Evolutionary conservation across 2,113 vertebrate genomes (phyloP), one percentile per base, ranked within the genome.

Genomic region (Pluvialis apricaria): DNA sequence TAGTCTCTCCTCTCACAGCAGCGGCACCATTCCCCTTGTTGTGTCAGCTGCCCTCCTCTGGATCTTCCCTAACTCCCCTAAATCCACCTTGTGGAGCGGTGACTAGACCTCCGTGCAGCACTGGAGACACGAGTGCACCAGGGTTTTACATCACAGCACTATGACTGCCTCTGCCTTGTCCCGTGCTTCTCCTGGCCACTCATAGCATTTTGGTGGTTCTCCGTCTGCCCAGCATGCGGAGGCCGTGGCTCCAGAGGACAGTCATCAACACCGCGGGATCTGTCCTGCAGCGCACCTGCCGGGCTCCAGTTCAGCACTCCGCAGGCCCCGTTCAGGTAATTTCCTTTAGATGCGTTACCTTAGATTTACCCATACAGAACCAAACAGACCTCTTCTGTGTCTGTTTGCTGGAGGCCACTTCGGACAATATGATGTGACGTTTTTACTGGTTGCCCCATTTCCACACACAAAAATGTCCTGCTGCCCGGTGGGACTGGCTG

Each of bases 81-180:
- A 42, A 21, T 6, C 42, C n/a, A 5, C 13, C 31, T 11, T 15
- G 28, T 5, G 54, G 13, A 11, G 55, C 2, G 1, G 34, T 32
- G 45, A 15, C 26, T 5, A n/a, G 57, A 20, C 13, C 26, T 61
- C 42, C 26, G 1, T 2, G 21, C 45, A 19, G 31, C 68, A 5
- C 20, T 42, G 10, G 2, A n/a, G 72, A 34, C 6, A 1, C 1
- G 3, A 52, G 15, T 6, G 32, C 44, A 14, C 44, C 8, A 9
- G 32, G 32, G 28, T 7, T 21, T 73, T 40, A 3, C 9, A 3
- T 28, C 68, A 12, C 15, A 18, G 61, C 11, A 21, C 34, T 42
- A 55, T 7, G 36, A 15, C 38, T 21, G 6, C 44, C 29, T 45
- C 85, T 16, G 36, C 72, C 34, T 52, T 11, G 8, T 12, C 17